phyloP scores from a whole-genome alignment of 1,140 invertebrate genomes.

The Pogonognathellus flavescens region DNA sequence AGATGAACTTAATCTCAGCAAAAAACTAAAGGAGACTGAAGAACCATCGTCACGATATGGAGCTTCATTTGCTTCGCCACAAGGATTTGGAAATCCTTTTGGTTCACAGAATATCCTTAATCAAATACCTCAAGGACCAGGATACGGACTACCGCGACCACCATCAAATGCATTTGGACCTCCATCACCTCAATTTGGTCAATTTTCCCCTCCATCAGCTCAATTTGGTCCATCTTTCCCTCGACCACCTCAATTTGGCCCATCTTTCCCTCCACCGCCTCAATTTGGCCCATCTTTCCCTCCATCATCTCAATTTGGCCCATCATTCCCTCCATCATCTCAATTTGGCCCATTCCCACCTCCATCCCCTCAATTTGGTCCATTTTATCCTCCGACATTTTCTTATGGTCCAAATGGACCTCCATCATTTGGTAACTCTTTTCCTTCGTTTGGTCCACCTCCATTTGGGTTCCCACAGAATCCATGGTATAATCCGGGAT shows the following conservation, averaged over 20 bases:
- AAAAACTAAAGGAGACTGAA: no score
- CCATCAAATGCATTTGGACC: background rate
- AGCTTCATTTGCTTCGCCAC: no score
- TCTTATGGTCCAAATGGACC: no score
- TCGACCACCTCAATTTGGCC: background rate
- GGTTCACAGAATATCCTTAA: no score
- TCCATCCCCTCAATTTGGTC: background rate
- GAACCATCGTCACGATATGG: background rate
- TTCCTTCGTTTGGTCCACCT: background rate
- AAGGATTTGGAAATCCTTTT: background rate
- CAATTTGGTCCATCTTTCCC: background rate
- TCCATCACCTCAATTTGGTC: background rate
- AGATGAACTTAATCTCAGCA: no score
- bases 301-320: background rate
- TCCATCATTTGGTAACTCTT: background rate
- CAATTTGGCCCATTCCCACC: background rate
- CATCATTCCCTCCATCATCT: background rate
- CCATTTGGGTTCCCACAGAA: no score
- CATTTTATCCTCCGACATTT: no score
- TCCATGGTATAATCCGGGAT: no score
- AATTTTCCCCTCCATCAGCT: background rate
- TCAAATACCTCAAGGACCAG: no score
- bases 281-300: no score
- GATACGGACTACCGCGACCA: background rate
- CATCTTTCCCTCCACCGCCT: no score